A percentile compares a stretch with the other conserved stretches of the same genome.
These are phyloP conservation scores for Ctenomys sociabilis DNA, from an alignment of 2,113 vertebrate genomes.

Conservation along the genomic window DNA sequence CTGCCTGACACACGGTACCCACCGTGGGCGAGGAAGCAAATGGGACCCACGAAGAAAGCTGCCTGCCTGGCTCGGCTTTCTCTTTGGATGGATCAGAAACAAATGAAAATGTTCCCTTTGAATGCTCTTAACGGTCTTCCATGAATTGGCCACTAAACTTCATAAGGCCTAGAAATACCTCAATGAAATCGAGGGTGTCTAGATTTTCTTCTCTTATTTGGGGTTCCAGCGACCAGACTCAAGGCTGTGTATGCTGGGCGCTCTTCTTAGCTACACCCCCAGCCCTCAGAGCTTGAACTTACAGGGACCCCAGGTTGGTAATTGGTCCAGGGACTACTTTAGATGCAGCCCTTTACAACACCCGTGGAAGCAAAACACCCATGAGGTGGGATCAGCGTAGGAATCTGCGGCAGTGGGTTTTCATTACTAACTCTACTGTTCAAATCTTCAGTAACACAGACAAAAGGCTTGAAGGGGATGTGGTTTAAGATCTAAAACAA, in stretches of 20 bases:
- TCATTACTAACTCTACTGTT: background rate
- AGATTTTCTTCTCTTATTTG: background rate
- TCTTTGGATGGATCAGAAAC: background rate
- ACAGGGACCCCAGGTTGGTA: background rate
- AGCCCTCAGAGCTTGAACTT: background rate
- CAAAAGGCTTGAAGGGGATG: constrained; percentile 30
- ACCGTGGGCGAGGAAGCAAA: background rate
- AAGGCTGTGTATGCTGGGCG: background rate
- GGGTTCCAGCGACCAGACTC: background rate
- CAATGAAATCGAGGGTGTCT: background rate
- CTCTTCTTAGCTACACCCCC: background rate
- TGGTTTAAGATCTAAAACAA: constrained; percentile 40
- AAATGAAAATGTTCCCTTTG: background rate
- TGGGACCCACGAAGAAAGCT: background rate
- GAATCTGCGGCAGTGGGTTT: background rate
- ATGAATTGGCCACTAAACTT: background rate
- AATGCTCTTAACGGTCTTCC: background rate
- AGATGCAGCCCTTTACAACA: background rate
- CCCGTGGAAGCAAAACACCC: constrained; percentile 14
- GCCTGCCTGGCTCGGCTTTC: background rate
- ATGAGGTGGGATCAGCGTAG: background rate
- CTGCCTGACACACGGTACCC: background rate
- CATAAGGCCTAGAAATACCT: background rate
- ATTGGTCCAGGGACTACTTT: background rate
- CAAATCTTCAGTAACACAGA: constrained; percentile 8